Evolutionary conservation across 1,140 invertebrate genomes (phyloP), one percentile per base, ranked within the genome.

Genomic region (Ephestia elutella): DNA sequence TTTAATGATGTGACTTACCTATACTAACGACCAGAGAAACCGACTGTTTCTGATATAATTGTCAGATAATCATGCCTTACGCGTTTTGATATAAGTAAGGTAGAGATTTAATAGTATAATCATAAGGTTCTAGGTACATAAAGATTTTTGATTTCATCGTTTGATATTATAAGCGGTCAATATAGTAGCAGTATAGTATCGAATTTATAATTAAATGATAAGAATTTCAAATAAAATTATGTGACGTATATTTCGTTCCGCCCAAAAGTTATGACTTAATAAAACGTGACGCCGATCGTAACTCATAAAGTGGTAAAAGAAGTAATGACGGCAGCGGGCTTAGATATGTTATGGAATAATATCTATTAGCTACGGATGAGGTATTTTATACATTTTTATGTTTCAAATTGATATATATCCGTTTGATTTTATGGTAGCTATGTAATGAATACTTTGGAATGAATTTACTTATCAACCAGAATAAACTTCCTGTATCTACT

Each of bases 191-290:
- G 0, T 38, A 9, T 8, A 50, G 20, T 44, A 61, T 59, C 51
- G 55, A 59, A 63, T 65, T 62, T 58, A 35, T 62, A 62, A 68
- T 70, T 59, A 66, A 66, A 56, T 21, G n/a, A 57, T 58, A 57
- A 65, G 59, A 50, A 62, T 62, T 57, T 56, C 65, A 49, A 59
- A 67, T 66, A 60, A 65, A 65, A 62, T 49, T 62, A 64, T 53
- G 58, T 57, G 57, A 44, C 54, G 9, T 30, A 49, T 50, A 32
- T 80, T 84, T 82, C 72, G 81, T 81, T 79, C 72, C 80, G 64
- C 60, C 58, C 62, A 65, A 79, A 50, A 80, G 72, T 82, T 78
- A 86, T 78, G 71, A 73, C 73, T 79, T 80, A 71, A 84, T 86
- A 80, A 78, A 82, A 86, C 61, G 56, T 64, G 64, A 68, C 60